phyloP scores from a whole-genome alignment of 2,113 vertebrate species.

The Coturnix japonica region DNA sequence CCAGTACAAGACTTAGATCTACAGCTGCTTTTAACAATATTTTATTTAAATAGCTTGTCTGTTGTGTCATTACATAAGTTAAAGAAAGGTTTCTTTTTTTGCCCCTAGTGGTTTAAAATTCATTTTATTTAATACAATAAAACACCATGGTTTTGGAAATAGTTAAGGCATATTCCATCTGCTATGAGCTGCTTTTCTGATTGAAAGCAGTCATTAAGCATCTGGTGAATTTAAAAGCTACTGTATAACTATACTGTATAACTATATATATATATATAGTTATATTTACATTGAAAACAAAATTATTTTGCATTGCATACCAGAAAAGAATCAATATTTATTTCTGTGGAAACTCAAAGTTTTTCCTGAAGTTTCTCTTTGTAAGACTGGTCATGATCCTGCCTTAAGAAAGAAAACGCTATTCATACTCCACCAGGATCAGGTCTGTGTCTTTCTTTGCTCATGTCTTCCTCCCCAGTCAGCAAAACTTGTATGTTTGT shows the following conservation, averaged over 20 bases:
- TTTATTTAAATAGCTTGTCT: neutral
- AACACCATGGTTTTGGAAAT: neutral
- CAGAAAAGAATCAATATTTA: neutral
- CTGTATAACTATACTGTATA: neutral
- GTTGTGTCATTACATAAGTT: neutral
- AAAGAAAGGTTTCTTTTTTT: neutral
- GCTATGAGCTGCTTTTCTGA: neutral
- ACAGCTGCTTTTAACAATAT: neutral
- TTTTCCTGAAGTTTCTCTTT: neutral
- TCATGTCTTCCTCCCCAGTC: fast-evolving
- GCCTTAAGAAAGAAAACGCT: neutral
- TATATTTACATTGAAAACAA: neutral
- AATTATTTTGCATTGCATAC: neutral
- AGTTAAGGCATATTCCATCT: neutral
- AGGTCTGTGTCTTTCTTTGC: neutral
- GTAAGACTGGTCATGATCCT: neutral
- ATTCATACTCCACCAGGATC: neutral
- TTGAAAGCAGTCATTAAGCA: constrained; percentile 7
- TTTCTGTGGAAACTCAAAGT: neutral
- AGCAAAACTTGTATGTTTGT: neutral
- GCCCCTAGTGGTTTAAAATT: neutral
- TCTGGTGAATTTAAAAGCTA: neutral
- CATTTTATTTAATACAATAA: neutral
- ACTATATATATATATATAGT: neutral
- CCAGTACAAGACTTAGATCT: neutral